Percentiles rank a stretch among this genome's conserved stretches.
These are phyloP conservation scores for Cyprinodon variegatus DNA, from an alignment of 2,113 vertebrate genomes.

Conservation along the genomic window DNA sequence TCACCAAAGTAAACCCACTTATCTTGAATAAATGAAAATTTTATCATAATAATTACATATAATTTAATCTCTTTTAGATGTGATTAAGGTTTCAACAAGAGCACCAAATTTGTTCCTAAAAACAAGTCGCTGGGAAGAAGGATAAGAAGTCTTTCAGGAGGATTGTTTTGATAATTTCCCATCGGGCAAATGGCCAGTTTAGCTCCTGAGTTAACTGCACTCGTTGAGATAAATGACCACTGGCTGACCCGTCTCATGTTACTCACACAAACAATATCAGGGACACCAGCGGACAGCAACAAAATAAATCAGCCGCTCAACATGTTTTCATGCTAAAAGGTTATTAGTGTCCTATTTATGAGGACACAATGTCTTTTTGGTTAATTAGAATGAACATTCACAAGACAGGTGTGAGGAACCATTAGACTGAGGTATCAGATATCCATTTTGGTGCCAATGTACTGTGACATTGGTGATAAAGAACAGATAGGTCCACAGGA, in stretches of 20 bases:
- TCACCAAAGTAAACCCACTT: constrained; percentile 67
- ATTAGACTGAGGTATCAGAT: constrained; percentile 37
- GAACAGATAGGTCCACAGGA: background rate
- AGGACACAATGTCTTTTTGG: constrained; percentile 44
- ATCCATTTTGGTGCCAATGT: constrained; percentile 27
- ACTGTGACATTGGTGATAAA: constrained; percentile 26
- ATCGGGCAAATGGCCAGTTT: constrained; percentile 38
- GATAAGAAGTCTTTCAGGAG: constrained; percentile 33
- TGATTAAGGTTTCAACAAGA: constrained; percentile 77
- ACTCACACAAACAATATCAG: constrained; percentile 61
- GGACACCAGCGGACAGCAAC: constrained; percentile 36
- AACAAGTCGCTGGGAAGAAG: constrained; percentile 53
- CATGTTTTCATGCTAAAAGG: constrained; percentile 44
- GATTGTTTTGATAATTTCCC: constrained; percentile 19
- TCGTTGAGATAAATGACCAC: constrained; percentile 74
- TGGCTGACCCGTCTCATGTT: constrained; percentile 61
- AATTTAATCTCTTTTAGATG: constrained; percentile 79
- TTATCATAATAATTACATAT: constrained; percentile 81
- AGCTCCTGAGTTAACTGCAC: constrained; percentile 65
- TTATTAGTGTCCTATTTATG: constrained; percentile 28
- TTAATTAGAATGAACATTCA: constrained; percentile 43
- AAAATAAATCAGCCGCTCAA: constrained; percentile 51
- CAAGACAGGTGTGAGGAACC: constrained; percentile 53
- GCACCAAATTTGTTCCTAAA: constrained; percentile 67
- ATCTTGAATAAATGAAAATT: constrained; percentile 80